These are phyloP conservation scores for Mythimna pallens DNA, from an alignment of 2,888 invertebrate genomes.

Conservation along the genomic window DNA sequence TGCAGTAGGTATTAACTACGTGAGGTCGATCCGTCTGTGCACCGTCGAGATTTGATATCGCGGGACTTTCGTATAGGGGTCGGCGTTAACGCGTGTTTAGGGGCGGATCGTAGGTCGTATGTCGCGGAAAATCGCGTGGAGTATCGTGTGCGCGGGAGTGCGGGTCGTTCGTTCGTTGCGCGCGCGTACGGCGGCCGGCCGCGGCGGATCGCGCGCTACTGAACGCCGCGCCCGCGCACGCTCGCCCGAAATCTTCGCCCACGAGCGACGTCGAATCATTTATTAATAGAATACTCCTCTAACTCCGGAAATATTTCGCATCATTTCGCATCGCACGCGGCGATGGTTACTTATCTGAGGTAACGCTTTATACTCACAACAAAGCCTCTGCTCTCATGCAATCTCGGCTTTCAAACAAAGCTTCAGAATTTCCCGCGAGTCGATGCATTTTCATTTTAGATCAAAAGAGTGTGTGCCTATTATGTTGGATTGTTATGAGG, in stretches of 20 bases:
- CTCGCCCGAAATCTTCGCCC: slow-evolving; percentile 88
- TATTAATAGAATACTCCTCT: slow-evolving; percentile 90
- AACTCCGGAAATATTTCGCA: slow-evolving; percentile 91
- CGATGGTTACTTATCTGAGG: slow-evolving; percentile 83
- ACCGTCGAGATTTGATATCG: slow-evolving; percentile 61
- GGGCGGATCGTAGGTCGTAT: slow-evolving; percentile 81
- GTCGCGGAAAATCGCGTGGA: slow-evolving; percentile 80
- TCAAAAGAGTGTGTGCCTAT: neutral
- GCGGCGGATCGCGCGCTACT: slow-evolving; percentile 90
- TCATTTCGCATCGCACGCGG: slow-evolving; percentile 88
- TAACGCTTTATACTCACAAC: slow-evolving; percentile 73
- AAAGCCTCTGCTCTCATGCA: slow-evolving; percentile 55
- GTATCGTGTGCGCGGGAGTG: slow-evolving; percentile 87
- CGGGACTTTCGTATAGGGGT: slow-evolving; percentile 60
- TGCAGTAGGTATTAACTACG: slow-evolving; percentile 77
- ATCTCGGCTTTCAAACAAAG: slow-evolving; percentile 39
- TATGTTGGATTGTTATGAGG: slow-evolving; percentile 23
- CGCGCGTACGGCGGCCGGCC: slow-evolving; percentile 90
- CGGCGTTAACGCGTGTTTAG: slow-evolving; percentile 64
- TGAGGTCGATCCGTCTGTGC: slow-evolving; percentile 77
- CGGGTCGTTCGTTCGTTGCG: slow-evolving; percentile 91
- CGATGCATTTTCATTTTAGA: slow-evolving; percentile 13
- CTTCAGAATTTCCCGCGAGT: slow-evolving; percentile 24
- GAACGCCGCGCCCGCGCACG: slow-evolving; percentile 79
- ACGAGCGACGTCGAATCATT: slow-evolving; percentile 88